Base-by-base conservation (phyloP, 1,140 invertebrate genomes). In the Drosophila miranda region DNA sequence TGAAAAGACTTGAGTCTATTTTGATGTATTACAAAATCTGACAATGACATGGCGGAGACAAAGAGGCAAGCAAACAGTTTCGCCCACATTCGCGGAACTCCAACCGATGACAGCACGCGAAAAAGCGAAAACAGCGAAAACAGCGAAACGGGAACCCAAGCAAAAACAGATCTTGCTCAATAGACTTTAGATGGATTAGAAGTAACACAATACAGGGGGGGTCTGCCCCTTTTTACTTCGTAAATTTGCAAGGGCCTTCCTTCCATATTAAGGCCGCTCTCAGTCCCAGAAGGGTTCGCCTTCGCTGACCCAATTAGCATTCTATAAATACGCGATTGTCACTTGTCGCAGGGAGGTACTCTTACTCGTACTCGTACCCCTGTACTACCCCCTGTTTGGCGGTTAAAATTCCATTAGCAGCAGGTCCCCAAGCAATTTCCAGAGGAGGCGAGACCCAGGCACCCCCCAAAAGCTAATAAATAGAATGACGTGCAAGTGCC, bases 251-350 rank as follows among this genome's bases (percentile, higher is more conserved):
- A 19, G n/a, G 13, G 19, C 23, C 19, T 19, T 2, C 23, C 19
- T 19, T 2, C 19, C 19, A 44, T 13, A 44, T 54, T n/a, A 61
- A 30, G 34, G 11, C 1, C 34, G 2, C 3, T 13, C 34, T 8
- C 28, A 30, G 30, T 9, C 9, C 30, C 1, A 38, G 34, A 13
- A 9, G 30, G 8, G 30, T 42, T 45, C 13, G 5, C 8, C 8
- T n/a, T 26, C 8, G 50, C 16, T 68, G 66, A 68, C 66, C 66
- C 51, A 69, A 69, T 69, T 69, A 68, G 50, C 66, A 68, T 69
- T 69, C 66, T 54, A 69, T 69, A 69, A 69, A 69, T 69, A 69
- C 68, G 49, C 62, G 38, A 69, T 68, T 68, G 63, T 68, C 62
- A 68, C 64, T 34, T 53, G 50, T 34, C 30, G 50, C 16, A 19